Evolutionary conservation across 2,888 invertebrate genomes (phyloP).

Genomic region (Drosophila falleni): DNA sequence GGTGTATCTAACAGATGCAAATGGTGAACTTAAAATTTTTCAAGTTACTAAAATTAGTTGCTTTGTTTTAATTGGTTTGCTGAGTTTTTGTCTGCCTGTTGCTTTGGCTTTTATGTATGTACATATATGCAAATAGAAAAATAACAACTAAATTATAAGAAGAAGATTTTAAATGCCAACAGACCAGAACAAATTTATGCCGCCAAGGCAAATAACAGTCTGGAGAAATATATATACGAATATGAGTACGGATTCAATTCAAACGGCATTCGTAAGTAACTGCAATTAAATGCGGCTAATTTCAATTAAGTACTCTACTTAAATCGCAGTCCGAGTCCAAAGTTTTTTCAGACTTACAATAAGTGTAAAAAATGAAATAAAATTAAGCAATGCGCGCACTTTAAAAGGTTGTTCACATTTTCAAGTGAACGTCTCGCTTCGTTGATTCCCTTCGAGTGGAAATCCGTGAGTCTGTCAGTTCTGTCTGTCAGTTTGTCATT

Average conservation of each 20-base stretch:
- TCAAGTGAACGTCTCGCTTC: constrained; percentile 44
- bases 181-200: constrained; percentile 80
- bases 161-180: constrained; percentile 59
- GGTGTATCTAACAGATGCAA: constrained; percentile 10
- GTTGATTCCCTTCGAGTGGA: constrained; percentile 51
- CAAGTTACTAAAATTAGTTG: constrained; percentile 42
- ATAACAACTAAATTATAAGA: constrained; percentile 8
- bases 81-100: constrained; percentile 45
- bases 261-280: constrained; percentile 58
- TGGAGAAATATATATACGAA: constrained; percentile 32
- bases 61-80: constrained; percentile 66
- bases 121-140: constrained; percentile 9
- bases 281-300: constrained; percentile 67
- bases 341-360: constrained; percentile 28
- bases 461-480: constrained; percentile 39
- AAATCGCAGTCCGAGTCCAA: constrained; percentile 42
- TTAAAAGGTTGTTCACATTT: constrained; percentile 70
- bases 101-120: constrained; percentile 32
- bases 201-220: constrained; percentile 29
- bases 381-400: constrained; percentile 47
- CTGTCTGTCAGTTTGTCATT: constrained; percentile 30
- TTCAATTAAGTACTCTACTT: constrained; percentile 37
- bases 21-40: constrained; percentile 6
- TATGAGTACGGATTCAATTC: constrained; percentile 15
- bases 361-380: constrained; percentile 1